A percentile compares a stretch with the other conserved stretches of the same genome.
These are phyloP conservation scores for Gasterosteus nipponicus DNA, from an alignment of 2,113 vertebrate species.

Conservation along the genomic window DNA sequence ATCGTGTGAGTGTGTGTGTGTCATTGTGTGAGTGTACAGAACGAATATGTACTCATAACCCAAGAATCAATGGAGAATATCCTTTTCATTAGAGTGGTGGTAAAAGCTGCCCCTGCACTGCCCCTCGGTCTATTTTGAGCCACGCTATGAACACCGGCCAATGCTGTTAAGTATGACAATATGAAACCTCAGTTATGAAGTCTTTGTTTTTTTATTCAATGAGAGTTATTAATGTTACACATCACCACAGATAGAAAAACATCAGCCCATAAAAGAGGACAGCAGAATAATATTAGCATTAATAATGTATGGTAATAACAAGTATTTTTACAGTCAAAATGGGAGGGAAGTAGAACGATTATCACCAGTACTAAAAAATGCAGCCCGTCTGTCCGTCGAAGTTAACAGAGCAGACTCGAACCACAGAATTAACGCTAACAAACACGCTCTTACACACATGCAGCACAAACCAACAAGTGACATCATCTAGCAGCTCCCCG, in stretches of 20 bases:
- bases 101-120: conserved; percentile 34
- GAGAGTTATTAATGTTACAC: conserved; percentile 68
- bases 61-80: conserved; percentile 57
- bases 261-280: conserved; percentile 70
- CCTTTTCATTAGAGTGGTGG: conserved; percentile 59
- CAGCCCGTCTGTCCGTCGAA: conserved; percentile 56
- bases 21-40: neutral
- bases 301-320: conserved; percentile 64
- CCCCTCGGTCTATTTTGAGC: conserved; percentile 30
- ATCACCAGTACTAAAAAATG: conserved; percentile 62
- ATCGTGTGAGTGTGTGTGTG: conserved; percentile 7
- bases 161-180: conserved; percentile 34
- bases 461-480: conserved; percentile 76
- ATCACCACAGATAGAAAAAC: conserved; percentile 79
- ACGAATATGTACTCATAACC: conserved; percentile 40
- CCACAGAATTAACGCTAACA: conserved; percentile 46
- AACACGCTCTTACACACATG: conserved; percentile 74
- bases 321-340: conserved; percentile 69
- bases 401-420: conserved; percentile 42
- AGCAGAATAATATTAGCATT: conserved; percentile 51
- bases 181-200: conserved; percentile 49
- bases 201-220: conserved; percentile 69
- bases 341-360: conserved; percentile 42
- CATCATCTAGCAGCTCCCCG: conserved; percentile 61
- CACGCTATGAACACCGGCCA: neutral